phyloP scores from a whole-genome alignment of 1,140 invertebrate species.

The Drosophila paulistorum region DNA sequence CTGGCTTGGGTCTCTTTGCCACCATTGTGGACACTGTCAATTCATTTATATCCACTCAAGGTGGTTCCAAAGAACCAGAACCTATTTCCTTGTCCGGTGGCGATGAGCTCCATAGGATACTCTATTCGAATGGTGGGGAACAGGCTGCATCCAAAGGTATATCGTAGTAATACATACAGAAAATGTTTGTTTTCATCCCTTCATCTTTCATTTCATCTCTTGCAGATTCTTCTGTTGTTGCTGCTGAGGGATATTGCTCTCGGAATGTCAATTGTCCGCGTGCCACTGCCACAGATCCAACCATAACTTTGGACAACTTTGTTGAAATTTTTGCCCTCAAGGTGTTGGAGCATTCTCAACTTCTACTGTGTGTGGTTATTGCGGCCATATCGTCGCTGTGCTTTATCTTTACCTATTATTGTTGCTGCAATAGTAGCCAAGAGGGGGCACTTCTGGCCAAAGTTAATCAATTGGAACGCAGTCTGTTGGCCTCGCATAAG shows the following conservation, averaged over 20 bases:
- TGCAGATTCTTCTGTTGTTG: slow-evolving; percentile 7
- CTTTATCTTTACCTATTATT: slow-evolving; percentile 90
- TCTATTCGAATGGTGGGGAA: slow-evolving; percentile 42
- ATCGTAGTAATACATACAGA: not conserved
- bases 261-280: slow-evolving; percentile 23
- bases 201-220: not conserved
- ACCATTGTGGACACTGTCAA: slow-evolving; percentile 78
- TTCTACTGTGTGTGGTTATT: slow-evolving; percentile 85
- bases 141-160: slow-evolving; percentile 15
- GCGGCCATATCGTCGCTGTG: slow-evolving; percentile 88
- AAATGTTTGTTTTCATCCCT: too few relatives aligned
- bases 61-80: slow-evolving; percentile 40
- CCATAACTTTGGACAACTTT: slow-evolving; percentile 67
- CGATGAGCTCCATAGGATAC: slow-evolving; percentile 60
- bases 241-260: slow-evolving; percentile 44
- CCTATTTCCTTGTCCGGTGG: slow-evolving; percentile 16
- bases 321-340: slow-evolving; percentile 53
- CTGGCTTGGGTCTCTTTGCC: slow-evolving; percentile 57
- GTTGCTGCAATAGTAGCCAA: slow-evolving; percentile 88
- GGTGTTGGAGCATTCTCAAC: slow-evolving; percentile 67
- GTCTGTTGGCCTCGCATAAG: slow-evolving; percentile 82
- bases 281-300: slow-evolving; percentile 35
- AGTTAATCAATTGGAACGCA: slow-evolving; percentile 86
- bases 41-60: slow-evolving; percentile 60
- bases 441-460: slow-evolving; percentile 85